Base-by-base conservation (phyloP, 2,888 invertebrate species). In the Diarsia brunnea region DNA sequence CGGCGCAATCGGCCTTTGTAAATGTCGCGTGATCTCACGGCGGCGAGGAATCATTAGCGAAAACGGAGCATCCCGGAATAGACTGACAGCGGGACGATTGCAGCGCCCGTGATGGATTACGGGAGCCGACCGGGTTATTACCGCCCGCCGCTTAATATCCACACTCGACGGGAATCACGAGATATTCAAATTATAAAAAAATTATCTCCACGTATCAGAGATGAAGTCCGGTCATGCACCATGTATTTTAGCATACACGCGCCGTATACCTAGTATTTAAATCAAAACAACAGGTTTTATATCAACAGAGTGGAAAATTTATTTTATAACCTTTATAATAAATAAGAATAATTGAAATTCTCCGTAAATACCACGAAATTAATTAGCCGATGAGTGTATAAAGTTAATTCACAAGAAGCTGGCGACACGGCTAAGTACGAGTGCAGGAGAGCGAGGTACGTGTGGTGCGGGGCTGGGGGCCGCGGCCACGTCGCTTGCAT, bases 11-110 rank as follows among this genome's bases (percentile, higher is more conserved):
- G 92, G 92, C 91, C 90, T 92, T 92, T 93, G 94, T 91, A 93
- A 93, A 93, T 93, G 93, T 94, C 92, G 90, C 91, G 89, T 91
- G 93, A 92, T 93, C 91, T 90, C 90, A 91, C 90, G 90, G 89
- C 90, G 90, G 90, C 89, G 92, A 86, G 90, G 91, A 94, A 95
- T 96, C 95, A 96, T 96, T 96, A 96, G 96, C 94, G 95, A 95
- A 95, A 95, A 94, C 93, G 93, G 93, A 95, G 92, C 94, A 94
- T 94, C 95, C 95, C 94, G 95, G 95, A 96, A 96, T 96, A 96
- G 95, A 94, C 93, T 95, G 95, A 95, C 96, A 95, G 94, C 93
- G 95, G 92, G 94, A 95, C 95, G 95, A 95, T 95, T 95, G 95
- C 95, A 94, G 89, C 92, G 93, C 90, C 90, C 90, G 94, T 95